phyloP scores from a whole-genome alignment of 1,140 invertebrate genomes.

The Drosophila kohkoa region DNA sequence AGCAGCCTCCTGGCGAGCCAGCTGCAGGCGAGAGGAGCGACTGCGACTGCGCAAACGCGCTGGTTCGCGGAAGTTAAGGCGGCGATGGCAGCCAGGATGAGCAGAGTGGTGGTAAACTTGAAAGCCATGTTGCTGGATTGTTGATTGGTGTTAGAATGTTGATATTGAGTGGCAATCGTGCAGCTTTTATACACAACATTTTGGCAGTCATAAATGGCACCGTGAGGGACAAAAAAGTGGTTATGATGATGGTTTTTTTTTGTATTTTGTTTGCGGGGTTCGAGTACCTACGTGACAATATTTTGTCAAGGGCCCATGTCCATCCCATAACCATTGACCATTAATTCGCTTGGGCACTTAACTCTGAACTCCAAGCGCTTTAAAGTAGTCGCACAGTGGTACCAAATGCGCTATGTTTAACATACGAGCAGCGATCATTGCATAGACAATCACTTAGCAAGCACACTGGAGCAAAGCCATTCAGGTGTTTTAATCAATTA shows the following conservation, averaged over 20 bases:
- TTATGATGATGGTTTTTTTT: slow-evolving; percentile 32
- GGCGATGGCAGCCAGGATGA: slow-evolving; percentile 55
- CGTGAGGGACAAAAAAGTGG: slow-evolving; percentile 55
- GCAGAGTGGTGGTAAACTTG: slow-evolving; percentile 63
- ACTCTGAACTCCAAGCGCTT: slow-evolving; percentile 44
- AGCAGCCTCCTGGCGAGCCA: slow-evolving; percentile 70
- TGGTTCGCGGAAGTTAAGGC: slow-evolving; percentile 44
- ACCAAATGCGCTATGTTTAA: background rate
- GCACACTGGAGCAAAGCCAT: background rate
- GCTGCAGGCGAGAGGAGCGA: slow-evolving; percentile 60
- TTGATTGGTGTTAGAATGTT: slow-evolving; percentile 69
- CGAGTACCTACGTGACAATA: slow-evolving; percentile 67
- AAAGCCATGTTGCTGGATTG: slow-evolving; percentile 68
- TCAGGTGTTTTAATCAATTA: background rate
- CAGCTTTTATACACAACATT: slow-evolving; percentile 62
- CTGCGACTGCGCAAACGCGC: slow-evolving; percentile 39
- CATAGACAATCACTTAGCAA: background rate
- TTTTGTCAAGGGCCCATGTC: slow-evolving; percentile 76
- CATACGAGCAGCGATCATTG: background rate
- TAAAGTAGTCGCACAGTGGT: slow-evolving; percentile 16
- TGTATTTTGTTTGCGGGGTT: slow-evolving; percentile 9
- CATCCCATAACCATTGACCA: slow-evolving; percentile 59
- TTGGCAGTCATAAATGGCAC: slow-evolving; percentile 63
- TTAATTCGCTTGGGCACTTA: slow-evolving; percentile 53
- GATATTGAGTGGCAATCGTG: slow-evolving; percentile 27